Conservation (phyloP, 2,113 vertebrate genomes). For the Pholis gunnellus region DNA sequence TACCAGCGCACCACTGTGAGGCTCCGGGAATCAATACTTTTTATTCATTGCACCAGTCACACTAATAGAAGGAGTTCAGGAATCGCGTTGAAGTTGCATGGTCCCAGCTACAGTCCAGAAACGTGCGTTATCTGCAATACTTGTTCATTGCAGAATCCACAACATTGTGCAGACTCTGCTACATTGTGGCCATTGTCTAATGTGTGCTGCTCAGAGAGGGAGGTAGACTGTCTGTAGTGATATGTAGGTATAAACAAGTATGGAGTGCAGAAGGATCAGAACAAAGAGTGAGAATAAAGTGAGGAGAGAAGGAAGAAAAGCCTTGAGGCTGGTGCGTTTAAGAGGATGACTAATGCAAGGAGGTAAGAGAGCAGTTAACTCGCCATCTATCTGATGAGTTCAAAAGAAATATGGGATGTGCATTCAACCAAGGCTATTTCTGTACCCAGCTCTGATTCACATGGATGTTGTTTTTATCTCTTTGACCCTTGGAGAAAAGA, state of each 20-base stretch:
- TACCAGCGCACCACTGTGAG: conserved; percentile 91
- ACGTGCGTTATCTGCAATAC: not conserved
- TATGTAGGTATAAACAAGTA: not conserved
- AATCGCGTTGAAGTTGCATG: not conserved
- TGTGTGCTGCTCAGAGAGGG: not conserved
- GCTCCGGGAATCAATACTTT: not conserved
- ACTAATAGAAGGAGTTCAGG: not conserved
- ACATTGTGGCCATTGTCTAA: not conserved
- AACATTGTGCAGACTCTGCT: not conserved
- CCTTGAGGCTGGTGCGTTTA: not conserved
- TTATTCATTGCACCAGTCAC: not conserved
- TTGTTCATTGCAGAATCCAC: not conserved
- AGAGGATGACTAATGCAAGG: not conserved
- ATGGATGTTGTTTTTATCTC: not conserved
- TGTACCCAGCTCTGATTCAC: not conserved
- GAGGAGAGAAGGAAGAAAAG: not conserved
- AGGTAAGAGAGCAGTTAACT: not conserved
- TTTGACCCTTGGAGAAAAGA: not conserved
- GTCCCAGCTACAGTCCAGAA: not conserved
- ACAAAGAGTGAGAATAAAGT: not conserved
- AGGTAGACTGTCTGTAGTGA: not conserved
- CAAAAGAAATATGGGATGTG: not conserved
- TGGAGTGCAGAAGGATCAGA: not conserved
- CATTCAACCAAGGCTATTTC: not conserved
- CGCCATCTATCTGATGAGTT: not conserved